phyloP scores from a whole-genome alignment of 2,888 invertebrate species.

The Hesperia comma region DNA sequence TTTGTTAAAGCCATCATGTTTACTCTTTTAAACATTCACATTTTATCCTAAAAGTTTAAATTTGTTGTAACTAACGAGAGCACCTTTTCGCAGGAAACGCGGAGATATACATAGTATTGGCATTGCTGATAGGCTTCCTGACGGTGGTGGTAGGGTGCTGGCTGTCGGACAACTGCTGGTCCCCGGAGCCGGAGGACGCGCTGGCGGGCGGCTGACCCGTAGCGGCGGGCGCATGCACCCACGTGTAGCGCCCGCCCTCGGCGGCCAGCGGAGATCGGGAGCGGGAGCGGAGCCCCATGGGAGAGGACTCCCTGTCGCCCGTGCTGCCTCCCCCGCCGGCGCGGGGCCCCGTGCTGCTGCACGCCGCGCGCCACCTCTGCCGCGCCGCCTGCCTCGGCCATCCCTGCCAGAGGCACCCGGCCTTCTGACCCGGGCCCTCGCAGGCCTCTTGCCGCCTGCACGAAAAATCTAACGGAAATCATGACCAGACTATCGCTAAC shows the following conservation, averaged over 20 bases:
- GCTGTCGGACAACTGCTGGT: conserved; percentile 91
- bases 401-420: conserved; percentile 61
- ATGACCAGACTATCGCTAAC: conserved; percentile 68
- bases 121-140: conserved; percentile 88
- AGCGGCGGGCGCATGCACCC: conserved; percentile 85
- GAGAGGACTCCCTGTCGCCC: conserved; percentile 69
- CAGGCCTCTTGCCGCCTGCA: conserved; percentile 67
- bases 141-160: conserved; percentile 90
- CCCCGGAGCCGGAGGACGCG: conserved; percentile 88
- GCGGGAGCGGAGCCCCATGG: conserved; percentile 57
- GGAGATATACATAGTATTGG: conserved; percentile 89
- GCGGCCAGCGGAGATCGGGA: conserved; percentile 53
- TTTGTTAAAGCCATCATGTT: no score
- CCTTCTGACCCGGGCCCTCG: conserved; percentile 68
- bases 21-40: neutral
- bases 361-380: conserved; percentile 70
- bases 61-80: neutral
- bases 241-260: conserved; percentile 82
- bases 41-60: neutral
- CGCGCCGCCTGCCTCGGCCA: conserved; percentile 67
- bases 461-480: conserved; percentile 74
- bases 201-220: conserved; percentile 88
- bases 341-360: conserved; percentile 65
- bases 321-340: conserved; percentile 65
- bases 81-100: conserved; percentile 84